Base-by-base conservation (phyloP, 2,888 invertebrate genomes). In the Octodonta nipae region DNA sequence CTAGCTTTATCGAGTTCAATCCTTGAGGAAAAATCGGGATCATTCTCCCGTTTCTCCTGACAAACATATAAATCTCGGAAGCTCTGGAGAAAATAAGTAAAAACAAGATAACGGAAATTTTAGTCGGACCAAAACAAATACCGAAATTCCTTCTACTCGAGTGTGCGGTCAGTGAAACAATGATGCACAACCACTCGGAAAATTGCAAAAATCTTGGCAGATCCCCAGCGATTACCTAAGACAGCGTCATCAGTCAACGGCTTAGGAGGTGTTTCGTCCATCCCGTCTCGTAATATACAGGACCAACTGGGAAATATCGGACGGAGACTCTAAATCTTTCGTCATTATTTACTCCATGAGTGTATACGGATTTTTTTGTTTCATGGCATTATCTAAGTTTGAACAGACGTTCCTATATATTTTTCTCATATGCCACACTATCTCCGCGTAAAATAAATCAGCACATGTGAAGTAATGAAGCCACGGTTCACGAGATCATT, bases 161-260 rank as follows among this genome's bases (percentile, higher is more conserved):
- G 22, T 43, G 41, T 43, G 50, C 44, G 51, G 52, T 52, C 48
- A 50, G 49, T 44, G 44, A 51, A 48, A 51, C 49, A 51, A 49
- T 52, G 52, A 53, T 53, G 53, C 51, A 55, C 54, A 52, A 50
- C 52, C 54, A 54, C 52, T 54, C 49, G 55, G 54, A 55, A 55
- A 55, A 55, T 55, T 55, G 49, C 53, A 22, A 51, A 52, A 54
- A 54, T 50, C 52, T 49, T 44, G 45, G 47, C 35, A 44, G 46
- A 50, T 51, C 51, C 50, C 51, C 35, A 41, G 49, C 52, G 54
- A 54, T 54, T 55, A 54, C 50, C 40, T 43, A 41, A 38, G 54
- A 52, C 54, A 54, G 49, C 44, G 46, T 51, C 53, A 55, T 55
- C 54, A 55, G 51, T 55, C 55, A 54, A 42, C 42, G 49, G 49